phyloP scores from a whole-genome alignment of 2,113 vertebrate species.

The Capreolus pygargus region DNA sequence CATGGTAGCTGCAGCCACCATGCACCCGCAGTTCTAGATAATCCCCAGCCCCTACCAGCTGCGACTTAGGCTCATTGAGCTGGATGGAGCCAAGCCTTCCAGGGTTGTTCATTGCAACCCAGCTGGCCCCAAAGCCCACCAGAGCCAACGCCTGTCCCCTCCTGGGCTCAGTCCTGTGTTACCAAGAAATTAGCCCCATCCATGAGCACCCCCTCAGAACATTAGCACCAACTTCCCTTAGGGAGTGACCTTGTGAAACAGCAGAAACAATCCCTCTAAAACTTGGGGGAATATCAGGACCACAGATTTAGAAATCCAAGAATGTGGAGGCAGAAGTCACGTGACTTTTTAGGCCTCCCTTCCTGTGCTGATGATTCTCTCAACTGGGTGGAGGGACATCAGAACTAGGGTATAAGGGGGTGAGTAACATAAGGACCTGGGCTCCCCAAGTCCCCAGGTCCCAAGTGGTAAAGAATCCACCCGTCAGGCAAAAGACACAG shows the following conservation, averaged over 20 bases:
- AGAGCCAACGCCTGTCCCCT: not conserved
- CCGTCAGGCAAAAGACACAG: not conserved
- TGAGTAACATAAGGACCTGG: not conserved
- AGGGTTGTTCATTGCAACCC: not conserved
- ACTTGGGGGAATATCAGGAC: not conserved
- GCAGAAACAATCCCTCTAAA: not conserved
- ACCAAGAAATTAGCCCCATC: not conserved
- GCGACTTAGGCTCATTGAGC: not conserved
- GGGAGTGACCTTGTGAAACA: not conserved
- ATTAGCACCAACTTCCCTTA: not conserved
- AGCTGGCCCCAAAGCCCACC: not conserved
- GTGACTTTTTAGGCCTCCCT: not conserved
- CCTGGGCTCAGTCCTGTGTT: not conserved
- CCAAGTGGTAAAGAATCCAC: not conserved
- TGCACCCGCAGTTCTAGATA: not conserved
- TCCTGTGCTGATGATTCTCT: not conserved
- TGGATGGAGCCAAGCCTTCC: not conserved
- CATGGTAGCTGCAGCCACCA: not conserved
- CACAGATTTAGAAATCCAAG: not conserved
- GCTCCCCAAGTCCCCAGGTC: not conserved
- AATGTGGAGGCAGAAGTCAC: not conserved
- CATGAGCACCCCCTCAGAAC: not conserved
- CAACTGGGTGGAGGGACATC: not conserved
- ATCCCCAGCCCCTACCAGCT: not conserved
- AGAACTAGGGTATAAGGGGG: not conserved